Evolutionary conservation across 2,888 invertebrate genomes (phyloP), one percentile per base, ranked within the genome.

Genomic region (Epinotia demarniana): DNA sequence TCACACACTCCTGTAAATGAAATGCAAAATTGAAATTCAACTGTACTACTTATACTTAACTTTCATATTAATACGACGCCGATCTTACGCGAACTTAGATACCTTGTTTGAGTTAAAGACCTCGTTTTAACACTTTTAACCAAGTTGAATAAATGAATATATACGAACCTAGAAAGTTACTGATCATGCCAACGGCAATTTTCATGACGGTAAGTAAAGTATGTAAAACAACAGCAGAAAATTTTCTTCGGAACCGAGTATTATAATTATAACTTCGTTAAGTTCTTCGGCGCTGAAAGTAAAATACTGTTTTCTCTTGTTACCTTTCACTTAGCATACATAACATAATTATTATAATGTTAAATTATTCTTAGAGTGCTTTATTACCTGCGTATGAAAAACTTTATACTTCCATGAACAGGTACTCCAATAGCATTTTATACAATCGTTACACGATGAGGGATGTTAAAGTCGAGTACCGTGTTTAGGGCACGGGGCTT

Each of bases 111-210:
- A 57, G 19, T 12, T 23, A 58, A 58, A 58, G 12, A 58, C 3
- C 19, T 58, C 23, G 3, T 18, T 57, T 8, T n/a, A 18, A 0
- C 53, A 53, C 8, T 18, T 55, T n/a, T 3, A 19, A 11, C 57
- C 23, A 23, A 12, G 13, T 23, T 58, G 13, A 33, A 33, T n/a
- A 0, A 3, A 16, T 33, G 23, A 13, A 58, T 58, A 23, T 9
- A 16, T 27, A 53, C 53, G 33, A 55, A 33, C 12, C n/a, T 49
- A 33, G n/a, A 66, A 66, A 66, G 53, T 33, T 66, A 49, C 49
- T 6, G 64, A 16, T 63, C 63, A 18, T 19, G 43, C 16, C 6
- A 19, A 53, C 9, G 9, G 9, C 1, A 53, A 16, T 49, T n/a
- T 18, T 43, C 46, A 9, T 12, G 27, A 27, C 33, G n/a, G 33